Conservation (phyloP, 2,888 invertebrate genomes). For the Agrenia bidenticulata region DNA sequence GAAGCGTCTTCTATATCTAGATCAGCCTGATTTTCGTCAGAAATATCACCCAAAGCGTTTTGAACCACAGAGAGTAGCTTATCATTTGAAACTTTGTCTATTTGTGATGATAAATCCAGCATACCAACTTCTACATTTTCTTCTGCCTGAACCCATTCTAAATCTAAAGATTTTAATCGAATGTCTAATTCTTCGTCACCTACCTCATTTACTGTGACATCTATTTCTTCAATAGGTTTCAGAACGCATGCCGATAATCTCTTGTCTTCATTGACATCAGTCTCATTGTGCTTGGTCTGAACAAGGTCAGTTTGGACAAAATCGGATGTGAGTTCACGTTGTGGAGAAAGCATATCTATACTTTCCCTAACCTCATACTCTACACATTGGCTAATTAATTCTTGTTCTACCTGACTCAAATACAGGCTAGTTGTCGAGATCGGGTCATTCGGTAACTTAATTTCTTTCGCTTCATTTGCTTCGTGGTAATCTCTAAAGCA, state of each 20-base stretch:
- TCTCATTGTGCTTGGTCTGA: too few relatives aligned
- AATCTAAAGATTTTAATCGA: conserved; percentile 1
- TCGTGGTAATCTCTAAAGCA: too few relatives aligned
- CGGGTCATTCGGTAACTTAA: too few relatives aligned
- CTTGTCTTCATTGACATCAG: background rate
- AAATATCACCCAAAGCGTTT: conserved; percentile 4
- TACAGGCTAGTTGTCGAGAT: background rate
- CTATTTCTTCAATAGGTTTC: background rate
- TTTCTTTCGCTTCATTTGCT: background rate
- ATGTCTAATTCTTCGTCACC: conserved; percentile 15
- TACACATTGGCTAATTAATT: background rate
- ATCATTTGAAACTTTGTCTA: too few relatives aligned
- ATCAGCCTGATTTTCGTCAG: background rate
- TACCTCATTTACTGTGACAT: background rate
- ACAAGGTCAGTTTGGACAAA: too few relatives aligned
- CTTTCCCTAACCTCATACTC: background rate
- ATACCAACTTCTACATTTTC: too few relatives aligned
- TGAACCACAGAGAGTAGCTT: too few relatives aligned
- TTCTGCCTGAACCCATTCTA: conserved; percentile 16
- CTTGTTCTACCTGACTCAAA: background rate
- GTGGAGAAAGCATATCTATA: background rate
- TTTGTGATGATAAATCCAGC: background rate
- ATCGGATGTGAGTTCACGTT: too few relatives aligned
- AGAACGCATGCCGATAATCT: conserved; percentile 6
- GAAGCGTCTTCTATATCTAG: background rate